Percentiles rank a stretch among this genome's conserved stretches.
phyloP scores from a whole-genome alignment of 2,113 vertebrate genomes.

The Anguilla japonica region DNA sequence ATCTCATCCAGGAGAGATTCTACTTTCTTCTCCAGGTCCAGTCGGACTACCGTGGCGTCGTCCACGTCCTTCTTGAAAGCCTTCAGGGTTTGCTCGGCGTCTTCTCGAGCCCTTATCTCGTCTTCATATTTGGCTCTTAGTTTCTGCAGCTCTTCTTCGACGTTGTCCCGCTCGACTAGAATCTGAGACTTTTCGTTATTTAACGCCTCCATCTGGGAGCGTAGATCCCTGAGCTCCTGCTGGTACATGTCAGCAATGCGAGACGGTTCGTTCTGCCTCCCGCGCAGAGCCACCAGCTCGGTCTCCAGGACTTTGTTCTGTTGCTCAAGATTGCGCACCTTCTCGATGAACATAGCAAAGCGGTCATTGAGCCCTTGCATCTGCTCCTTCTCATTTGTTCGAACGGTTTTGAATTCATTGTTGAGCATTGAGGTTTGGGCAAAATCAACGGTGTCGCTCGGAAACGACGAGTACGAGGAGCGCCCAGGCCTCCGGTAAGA shows the following conservation, averaged over 20 bases:
- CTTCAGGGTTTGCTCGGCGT: conserved; percentile 72
- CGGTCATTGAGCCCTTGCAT: conserved; percentile 85
- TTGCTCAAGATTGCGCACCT: conserved; percentile 81
- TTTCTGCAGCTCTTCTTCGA: conserved; percentile 78
- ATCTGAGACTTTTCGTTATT: conserved; percentile 72
- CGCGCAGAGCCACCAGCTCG: conserved; percentile 74
- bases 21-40: conserved; percentile 80
- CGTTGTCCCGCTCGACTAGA: conserved; percentile 74
- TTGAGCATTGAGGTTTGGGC: conserved; percentile 70
- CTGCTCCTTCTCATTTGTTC: conserved; percentile 85
- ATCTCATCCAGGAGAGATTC: conserved; percentile 81
- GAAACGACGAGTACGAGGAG: conserved; percentile 56
- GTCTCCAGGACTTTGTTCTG: conserved; percentile 77
- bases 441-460: conserved; percentile 66
- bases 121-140: conserved; percentile 67
- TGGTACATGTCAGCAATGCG: conserved; percentile 74
- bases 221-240: conserved; percentile 76
- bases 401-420: conserved; percentile 75
- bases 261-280: conserved; percentile 75
- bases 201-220: conserved; percentile 74
- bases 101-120: conserved; percentile 64
- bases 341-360: conserved; percentile 84
- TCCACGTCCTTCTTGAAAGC: conserved; percentile 78
- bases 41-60: conserved; percentile 67
- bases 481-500: conserved; percentile 48